A percentile compares a stretch with the other conserved stretches of the same genome.
Evolutionary conservation across 2,113 vertebrate genomes (phyloP).

Genomic region (Sceloporus undulatus): DNA sequence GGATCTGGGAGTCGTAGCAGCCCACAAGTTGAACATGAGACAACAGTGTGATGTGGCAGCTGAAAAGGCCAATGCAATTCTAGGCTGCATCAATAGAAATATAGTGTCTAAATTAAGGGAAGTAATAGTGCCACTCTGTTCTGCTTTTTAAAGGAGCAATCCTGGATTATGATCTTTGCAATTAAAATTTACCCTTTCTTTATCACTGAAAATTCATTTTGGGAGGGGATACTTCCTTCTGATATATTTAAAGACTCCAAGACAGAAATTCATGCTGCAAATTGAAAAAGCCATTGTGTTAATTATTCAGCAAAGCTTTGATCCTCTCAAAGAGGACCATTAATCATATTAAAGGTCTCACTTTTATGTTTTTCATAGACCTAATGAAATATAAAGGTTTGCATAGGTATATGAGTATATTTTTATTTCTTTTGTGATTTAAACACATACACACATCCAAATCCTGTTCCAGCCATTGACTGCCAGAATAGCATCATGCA

Average conservation of each 20-base stretch:
- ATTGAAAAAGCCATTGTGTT: background rate
- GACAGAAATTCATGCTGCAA: background rate
- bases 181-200: conserved; percentile 31
- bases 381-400: conserved; percentile 14
- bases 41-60: too few relatives aligned
- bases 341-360: conserved; percentile 24
- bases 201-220: conserved; percentile 30
- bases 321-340: conserved; percentile 10
- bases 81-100: too few relatives aligned
- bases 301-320: conserved; percentile 21
- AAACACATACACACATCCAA: conserved; percentile 19
- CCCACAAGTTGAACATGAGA: too few relatives aligned
- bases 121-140: too few relatives aligned
- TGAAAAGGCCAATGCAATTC: too few relatives aligned
- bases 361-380: conserved; percentile 30
- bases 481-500: conserved; percentile 40
- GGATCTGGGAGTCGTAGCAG: too few relatives aligned
- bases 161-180: background rate
- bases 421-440: background rate
- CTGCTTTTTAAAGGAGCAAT: too few relatives aligned
- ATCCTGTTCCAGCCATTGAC: conserved; percentile 62
- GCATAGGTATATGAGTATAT: conserved; percentile 46
- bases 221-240: background rate
- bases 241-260: background rate
- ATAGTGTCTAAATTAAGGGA: too few relatives aligned